Evolutionary conservation across 2,888 invertebrate genomes (phyloP), one percentile per base, ranked within the genome.

Genomic region (Dorcus hopei): DNA sequence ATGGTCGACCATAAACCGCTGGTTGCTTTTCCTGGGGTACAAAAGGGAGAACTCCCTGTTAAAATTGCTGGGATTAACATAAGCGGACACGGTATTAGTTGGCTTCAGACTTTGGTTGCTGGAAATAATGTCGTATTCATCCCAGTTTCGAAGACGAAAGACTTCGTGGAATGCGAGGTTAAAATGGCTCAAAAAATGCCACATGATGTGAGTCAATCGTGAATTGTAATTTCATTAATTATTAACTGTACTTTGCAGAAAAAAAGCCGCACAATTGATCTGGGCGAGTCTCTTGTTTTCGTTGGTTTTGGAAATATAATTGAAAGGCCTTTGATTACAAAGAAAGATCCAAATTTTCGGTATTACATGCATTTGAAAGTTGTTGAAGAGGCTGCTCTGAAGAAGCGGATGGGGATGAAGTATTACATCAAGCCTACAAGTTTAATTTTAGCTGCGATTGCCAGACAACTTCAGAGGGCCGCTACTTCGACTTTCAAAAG

Each of bases 281-380:
- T 87, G 56, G 85, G 83, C 0, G 80, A 82, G 64, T 79, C 81
- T 48, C 74, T 85, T 47, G 71, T 81, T 0, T 76, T 73, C 67
- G 73, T 83, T 58, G 82, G 82, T 73, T 95, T 95, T 73, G 95
- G 92, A 0, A 92, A 93, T 0, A 67, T 68, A 7, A 89, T 93
- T 0, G 94, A 95, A 78, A 93, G 93, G 56, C 78, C 74, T 70
- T 33, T 33, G 26, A 72, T 70, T 68, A 52, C 68, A 8, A 69
- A 69, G 26, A 75, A 77, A 57, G 72, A 74, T 42, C 62, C 70
- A 7, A 71, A 77, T 54, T 61, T 74, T 11, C 65, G 65, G 33
- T 83, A 83, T 67, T 77, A 78, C 62, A 74, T 75, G 42, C 67
- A 74, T 52, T 68, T 84, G 26, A 66, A 77, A 52, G 68, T 66